Evolutionary conservation across 2,113 vertebrate species (phyloP), one percentile per base, ranked within the genome.

Genomic region (Carassius carassius): DNA sequence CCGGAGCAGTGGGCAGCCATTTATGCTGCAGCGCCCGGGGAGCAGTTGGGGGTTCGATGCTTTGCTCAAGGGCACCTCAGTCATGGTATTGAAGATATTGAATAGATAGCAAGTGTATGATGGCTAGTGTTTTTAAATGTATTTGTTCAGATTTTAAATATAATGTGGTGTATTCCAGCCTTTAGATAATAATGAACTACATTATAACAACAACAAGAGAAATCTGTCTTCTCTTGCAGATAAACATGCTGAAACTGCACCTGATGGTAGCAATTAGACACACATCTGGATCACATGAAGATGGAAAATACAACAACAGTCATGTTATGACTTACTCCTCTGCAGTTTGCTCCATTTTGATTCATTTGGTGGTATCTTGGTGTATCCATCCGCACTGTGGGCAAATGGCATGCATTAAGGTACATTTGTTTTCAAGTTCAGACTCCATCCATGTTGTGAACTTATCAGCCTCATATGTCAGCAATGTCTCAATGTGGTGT

Each of bases 361-460:
- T 89, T 92, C 73, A 7, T 95, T 93, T 8, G 97, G 96, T 67
- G 91, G 62, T 85, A 98, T 91, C 86, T 95, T 0, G 13, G 93
- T 92, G 82, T 91, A 96, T 0, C 92, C 91, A 0, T 73, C 32
- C 4, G 77, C 76, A 84, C 96, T 97, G 90, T 93, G 6, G 92
- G 90, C 87, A 87, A 60, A 86, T 16, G 72, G 89, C 16, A 82
- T 54, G 78, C 75, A 58, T 23, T 29, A 12, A 44, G 67, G n/a
- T 85, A 75, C 65, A 84, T 17, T 62, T 82, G 35, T 67, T 58
- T 84, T 87, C 74, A 70, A 65, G 79, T 51, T 77, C 47, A 60
- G 76, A 16, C 54, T 74, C 29, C 60, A 63, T 77, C 25, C n/a
- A 17, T 82, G 62, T 49, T 35, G 23, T 73, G 47, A 83, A 79